phyloP scores from a whole-genome alignment of 2,888 invertebrate species.

The Schizotus pectinicornis region DNA sequence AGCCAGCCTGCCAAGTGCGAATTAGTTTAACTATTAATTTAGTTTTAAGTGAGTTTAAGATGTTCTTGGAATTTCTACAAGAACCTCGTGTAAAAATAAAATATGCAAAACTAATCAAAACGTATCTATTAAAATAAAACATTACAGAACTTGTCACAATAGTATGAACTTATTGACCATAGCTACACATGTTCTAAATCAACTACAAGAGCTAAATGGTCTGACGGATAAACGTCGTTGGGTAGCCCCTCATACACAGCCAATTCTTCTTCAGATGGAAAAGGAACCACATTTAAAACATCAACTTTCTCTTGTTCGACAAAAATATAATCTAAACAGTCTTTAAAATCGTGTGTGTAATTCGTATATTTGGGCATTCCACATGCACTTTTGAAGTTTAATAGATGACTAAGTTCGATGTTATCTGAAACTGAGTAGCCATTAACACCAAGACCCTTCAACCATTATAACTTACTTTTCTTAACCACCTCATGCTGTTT shows the following conservation, averaged over 20 bases:
- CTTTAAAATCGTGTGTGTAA: conserved; percentile 80
- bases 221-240: conserved; percentile 88
- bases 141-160: conserved; percentile 1
- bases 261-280: conserved; percentile 81
- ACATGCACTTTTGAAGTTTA: conserved; percentile 77
- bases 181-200: conserved; percentile 66
- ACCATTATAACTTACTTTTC: conserved; percentile 68
- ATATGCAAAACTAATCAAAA: too few relatives aligned
- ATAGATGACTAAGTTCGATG: conserved; percentile 60
- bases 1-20: too few relatives aligned
- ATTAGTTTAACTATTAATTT: too few relatives aligned
- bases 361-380: conserved; percentile 86
- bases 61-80: too few relatives aligned
- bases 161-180: background rate
- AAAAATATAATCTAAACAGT: conserved; percentile 91
- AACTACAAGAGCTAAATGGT: conserved; percentile 86
- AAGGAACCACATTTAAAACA: conserved; percentile 76
- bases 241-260: conserved; percentile 78
- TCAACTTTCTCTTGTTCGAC: conserved; percentile 70
- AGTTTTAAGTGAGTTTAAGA: too few relatives aligned
- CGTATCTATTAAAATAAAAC: background rate
- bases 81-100: too few relatives aligned
- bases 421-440: conserved; percentile 62
- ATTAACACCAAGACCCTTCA: background rate
- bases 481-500: conserved; percentile 75